Base-by-base conservation (phyloP, 2,888 invertebrate species). In the Euphydryas editha region DNA sequence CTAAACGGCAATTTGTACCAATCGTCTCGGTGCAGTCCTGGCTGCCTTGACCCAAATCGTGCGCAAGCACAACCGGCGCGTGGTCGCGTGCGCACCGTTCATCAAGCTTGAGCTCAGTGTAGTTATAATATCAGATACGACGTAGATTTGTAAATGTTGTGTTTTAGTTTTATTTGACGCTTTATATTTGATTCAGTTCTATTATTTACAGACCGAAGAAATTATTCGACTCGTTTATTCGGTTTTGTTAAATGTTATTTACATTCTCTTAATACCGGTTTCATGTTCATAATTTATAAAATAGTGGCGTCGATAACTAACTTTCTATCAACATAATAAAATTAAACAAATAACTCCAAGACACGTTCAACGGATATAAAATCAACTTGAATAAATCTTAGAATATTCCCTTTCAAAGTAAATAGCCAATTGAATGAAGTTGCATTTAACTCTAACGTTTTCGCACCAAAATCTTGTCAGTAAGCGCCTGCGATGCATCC, bases 11-110 rank as follows among this genome's bases (percentile, higher is more conserved):
- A 83, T 82, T 85, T 85, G 86, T 84, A 81, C 78, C 86, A 84
- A 87, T 88, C 82, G 81, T 78, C 77, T 72, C 68, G 61, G 76
- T 83, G 79, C 83, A 81, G 82, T 88, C 87, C 88, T 83, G 78
- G 80, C 77, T 84, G 83, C 91, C 91, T 91, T 91, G 91, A 90
- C 91, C 90, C 81, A 88, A 90, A 89, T 85, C 83, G 86, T 85
- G 86, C 76, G 75, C 79, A 74, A 67, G 79, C 78, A 65, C 70
- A 69, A 65, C 59, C 63, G 65, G 70, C 68, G 70, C 68, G 78
- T 69, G 69, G 70, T 75, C 76, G 74, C 77, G 84, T 83, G 85
- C 83, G 80, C 81, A 65, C 75, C 73, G 72, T 75, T 63, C 65
- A 65, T 68, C 68, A 68, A 59, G 62, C 51, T 56, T 21, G 49